Percentiles rank a stretch among this genome's conserved stretches.
Evolutionary conservation across 2,797 vertebrate genomes (phyloP).

Genomic region (Rhinichthys osculus): DNA sequence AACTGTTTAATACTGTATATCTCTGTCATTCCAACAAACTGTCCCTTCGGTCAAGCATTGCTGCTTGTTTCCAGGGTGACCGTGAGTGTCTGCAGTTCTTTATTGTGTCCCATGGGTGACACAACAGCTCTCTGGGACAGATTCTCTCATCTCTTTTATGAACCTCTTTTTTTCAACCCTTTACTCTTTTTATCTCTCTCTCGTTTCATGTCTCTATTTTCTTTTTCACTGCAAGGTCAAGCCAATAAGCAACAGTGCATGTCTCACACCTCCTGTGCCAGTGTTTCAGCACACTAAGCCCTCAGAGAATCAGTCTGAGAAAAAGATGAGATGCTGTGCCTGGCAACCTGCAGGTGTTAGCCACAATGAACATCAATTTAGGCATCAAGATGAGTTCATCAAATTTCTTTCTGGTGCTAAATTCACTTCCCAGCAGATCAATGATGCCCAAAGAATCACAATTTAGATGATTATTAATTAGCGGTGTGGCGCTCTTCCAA

Average conservation of each 20-base stretch:
- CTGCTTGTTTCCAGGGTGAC: slow-evolving; percentile 8
- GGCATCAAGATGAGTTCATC: slow-evolving; percentile 39
- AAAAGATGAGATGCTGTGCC: background rate
- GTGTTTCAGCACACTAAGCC: slow-evolving; percentile 40
- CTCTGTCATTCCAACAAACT: background rate
- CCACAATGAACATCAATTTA: slow-evolving; percentile 45
- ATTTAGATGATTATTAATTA: slow-evolving; percentile 44
- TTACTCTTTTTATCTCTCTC: background rate
- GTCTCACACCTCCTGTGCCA: slow-evolving; percentile 45
- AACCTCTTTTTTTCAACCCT: background rate
- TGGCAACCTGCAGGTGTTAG: slow-evolving; percentile 33
- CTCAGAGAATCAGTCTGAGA: slow-evolving; percentile 29
- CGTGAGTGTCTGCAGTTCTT: background rate
- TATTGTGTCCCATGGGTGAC: slow-evolving; percentile 1
- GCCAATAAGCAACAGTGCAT: slow-evolving; percentile 37
- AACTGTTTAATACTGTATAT: background rate
- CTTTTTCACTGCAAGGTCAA: slow-evolving; percentile 44
- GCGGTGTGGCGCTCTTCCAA: slow-evolving; percentile 28
- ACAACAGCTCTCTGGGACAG: slow-evolving; percentile 1
- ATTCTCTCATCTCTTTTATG: slow-evolving; percentile 18
- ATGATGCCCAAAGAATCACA: slow-evolving; percentile 16
- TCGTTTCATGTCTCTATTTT: slow-evolving; percentile 26
- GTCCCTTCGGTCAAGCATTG: background rate
- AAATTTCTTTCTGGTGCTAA: slow-evolving; percentile 37
- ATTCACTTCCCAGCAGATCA: slow-evolving; percentile 43